Conservation (phyloP, 2,888 invertebrate genomes). For the Entomobrya proxima region DNA sequence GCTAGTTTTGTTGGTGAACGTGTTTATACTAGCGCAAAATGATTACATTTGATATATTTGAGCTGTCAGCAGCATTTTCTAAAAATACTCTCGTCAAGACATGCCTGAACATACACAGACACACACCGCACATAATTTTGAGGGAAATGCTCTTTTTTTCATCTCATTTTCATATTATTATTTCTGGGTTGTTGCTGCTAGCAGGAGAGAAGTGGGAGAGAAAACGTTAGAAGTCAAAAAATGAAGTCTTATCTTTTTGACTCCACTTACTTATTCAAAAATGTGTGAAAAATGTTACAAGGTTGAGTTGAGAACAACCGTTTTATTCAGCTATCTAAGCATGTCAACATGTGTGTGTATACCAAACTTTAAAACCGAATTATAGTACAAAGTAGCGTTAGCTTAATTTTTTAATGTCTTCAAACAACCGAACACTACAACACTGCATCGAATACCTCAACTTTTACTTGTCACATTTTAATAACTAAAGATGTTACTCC, state of each 20-base stretch:
- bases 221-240: not conserved
- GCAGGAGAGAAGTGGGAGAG: not conserved
- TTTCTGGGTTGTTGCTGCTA: not conserved
- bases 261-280: not conserved
- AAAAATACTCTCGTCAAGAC: conserved; percentile 45
- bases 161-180: conserved; percentile 8
- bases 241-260: conserved; percentile 14
- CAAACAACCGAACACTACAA: too few species aligned
- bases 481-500: too few species aligned
- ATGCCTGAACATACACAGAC: not conserved
- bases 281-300: conserved; percentile 38
- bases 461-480: too few species aligned
- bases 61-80: conserved; percentile 57
- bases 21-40: conserved; percentile 55
- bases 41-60: conserved; percentile 59
- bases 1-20: conserved; percentile 27
- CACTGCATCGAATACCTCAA: too few species aligned
- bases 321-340: conserved; percentile 23
- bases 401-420: too few species aligned
- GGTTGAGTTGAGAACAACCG: conserved; percentile 36
- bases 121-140: not conserved
- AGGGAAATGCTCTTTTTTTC: not conserved
- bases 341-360: not conserved
- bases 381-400: too few species aligned
- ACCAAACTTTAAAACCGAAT: too few species aligned